These are phyloP conservation scores for Myripristis jacobus DNA, from an alignment of 2,797 vertebrate species.

Conservation along the genomic window DNA sequence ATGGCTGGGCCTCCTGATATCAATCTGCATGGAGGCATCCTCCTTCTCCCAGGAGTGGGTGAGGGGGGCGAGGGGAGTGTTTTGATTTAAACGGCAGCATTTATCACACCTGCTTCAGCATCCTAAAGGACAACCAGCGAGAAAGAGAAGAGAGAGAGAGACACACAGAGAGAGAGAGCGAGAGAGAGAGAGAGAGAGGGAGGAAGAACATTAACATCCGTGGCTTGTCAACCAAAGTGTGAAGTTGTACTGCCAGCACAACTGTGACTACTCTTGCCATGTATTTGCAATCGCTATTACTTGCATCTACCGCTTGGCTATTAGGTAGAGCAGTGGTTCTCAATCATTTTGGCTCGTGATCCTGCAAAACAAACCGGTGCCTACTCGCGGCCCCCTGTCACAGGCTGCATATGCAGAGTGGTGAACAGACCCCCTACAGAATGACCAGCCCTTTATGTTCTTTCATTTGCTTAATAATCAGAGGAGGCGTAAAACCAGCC, in stretches of 20 bases:
- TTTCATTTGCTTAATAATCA: too few species aligned
- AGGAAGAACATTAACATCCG: conserved; percentile 56
- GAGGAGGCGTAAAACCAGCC: too few species aligned
- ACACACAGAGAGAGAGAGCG: too few species aligned
- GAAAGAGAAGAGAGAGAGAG: conserved; percentile 17
- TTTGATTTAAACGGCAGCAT: conserved; percentile 84
- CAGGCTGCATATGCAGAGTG: too few species aligned
- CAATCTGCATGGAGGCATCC: conserved; percentile 80
- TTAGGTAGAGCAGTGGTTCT: conserved; percentile 9
- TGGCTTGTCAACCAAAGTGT: conserved; percentile 50
- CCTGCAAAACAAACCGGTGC: too few species aligned
- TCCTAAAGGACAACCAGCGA: conserved; percentile 68
- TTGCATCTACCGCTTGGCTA: conserved; percentile 40
- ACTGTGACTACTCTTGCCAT: conserved; percentile 28
- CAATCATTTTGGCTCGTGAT: too few species aligned
- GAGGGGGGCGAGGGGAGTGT: conserved; percentile 56
- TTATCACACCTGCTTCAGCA: conserved; percentile 80
- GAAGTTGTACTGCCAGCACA: conserved; percentile 6
- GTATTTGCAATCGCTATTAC: conserved; percentile 35
- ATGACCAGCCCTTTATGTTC: too few species aligned
- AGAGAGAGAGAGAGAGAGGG: too few species aligned
- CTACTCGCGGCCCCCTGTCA: too few species aligned
- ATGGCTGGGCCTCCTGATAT: conserved; percentile 77
- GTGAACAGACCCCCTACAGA: too few species aligned
- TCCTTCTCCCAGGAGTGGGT: conserved; percentile 74